phyloP scores from a whole-genome alignment of 2,797 vertebrate genomes.

The Malurus leucopterus region DNA sequence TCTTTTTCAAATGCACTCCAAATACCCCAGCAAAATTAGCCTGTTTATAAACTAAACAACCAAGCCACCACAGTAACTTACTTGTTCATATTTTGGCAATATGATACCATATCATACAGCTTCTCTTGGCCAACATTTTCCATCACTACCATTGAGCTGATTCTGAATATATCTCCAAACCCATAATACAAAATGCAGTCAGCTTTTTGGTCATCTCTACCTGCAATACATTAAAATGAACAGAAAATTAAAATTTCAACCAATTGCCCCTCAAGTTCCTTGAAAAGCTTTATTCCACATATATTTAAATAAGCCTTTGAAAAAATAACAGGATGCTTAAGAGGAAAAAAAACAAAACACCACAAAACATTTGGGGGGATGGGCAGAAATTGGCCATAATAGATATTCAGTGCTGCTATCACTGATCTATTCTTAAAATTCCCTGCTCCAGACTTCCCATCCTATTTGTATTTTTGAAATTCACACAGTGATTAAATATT shows the following conservation, averaged over 20 bases:
- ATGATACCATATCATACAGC: slow-evolving; percentile 91
- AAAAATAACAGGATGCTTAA: neutral
- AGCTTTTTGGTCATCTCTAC: slow-evolving; percentile 86
- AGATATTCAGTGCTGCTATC: neutral
- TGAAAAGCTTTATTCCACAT: neutral
- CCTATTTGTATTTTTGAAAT: neutral
- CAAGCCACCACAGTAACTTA: slow-evolving; percentile 49
- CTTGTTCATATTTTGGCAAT: slow-evolving; percentile 86
- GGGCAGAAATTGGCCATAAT: neutral
- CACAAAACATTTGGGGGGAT: fast-evolving
- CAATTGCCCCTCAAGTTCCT: neutral
- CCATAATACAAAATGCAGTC: slow-evolving; percentile 93
- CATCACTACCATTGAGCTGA: slow-evolving; percentile 97
- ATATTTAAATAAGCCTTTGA: neutral
- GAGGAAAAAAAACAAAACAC: neutral
- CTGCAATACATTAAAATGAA: slow-evolving; percentile 57
- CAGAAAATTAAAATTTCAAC: neutral
- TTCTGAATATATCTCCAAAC: slow-evolving; percentile 91
- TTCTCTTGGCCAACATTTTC: slow-evolving; percentile 95
- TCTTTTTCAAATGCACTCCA: neutral
- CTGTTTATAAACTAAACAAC: neutral
- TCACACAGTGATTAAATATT: neutral
- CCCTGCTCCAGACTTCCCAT: neutral
- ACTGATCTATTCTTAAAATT: neutral
- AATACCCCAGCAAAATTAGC: neutral